Conservation (phyloP, 2,113 vertebrate species). For the Glaucidium brasilianum region DNA sequence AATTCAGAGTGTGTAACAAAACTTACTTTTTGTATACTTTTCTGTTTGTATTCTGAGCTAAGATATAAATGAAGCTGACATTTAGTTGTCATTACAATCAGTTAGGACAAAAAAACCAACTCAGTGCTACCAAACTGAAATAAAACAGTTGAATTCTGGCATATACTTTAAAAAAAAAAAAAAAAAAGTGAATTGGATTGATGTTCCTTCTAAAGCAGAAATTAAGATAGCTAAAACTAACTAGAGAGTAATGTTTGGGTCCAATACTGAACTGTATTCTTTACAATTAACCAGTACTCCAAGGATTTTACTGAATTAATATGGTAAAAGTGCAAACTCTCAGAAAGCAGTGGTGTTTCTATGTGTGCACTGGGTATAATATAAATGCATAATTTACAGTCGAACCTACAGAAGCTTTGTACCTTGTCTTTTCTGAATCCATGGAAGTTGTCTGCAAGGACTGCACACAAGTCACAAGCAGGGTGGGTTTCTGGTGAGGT, state of each 20-base stretch:
- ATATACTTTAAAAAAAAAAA: background rate
- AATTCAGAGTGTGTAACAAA: background rate
- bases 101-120: background rate
- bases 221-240: background rate
- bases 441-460: background rate
- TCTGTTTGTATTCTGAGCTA: slow-evolving; percentile 9
- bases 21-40: slow-evolving; percentile 6
- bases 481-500: background rate
- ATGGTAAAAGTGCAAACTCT: background rate
- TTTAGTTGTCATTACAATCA: slow-evolving; percentile 18
- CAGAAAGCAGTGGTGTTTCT: background rate
- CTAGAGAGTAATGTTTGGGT: background rate
- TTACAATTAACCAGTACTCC: background rate
- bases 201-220: background rate
- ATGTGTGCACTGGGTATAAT: background rate
- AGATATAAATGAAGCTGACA: slow-evolving; percentile 14
- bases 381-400: background rate
- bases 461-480: fast-evolving
- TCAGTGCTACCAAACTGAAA: slow-evolving; percentile 17
- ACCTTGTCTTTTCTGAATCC: background rate
- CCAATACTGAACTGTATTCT: background rate
- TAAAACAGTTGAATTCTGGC: background rate
- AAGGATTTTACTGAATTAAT: background rate
- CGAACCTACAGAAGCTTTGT: background rate
- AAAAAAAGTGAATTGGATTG: background rate